Base-by-base conservation (phyloP, 1,140 invertebrate species). In the Oryctes rhinoceros region DNA sequence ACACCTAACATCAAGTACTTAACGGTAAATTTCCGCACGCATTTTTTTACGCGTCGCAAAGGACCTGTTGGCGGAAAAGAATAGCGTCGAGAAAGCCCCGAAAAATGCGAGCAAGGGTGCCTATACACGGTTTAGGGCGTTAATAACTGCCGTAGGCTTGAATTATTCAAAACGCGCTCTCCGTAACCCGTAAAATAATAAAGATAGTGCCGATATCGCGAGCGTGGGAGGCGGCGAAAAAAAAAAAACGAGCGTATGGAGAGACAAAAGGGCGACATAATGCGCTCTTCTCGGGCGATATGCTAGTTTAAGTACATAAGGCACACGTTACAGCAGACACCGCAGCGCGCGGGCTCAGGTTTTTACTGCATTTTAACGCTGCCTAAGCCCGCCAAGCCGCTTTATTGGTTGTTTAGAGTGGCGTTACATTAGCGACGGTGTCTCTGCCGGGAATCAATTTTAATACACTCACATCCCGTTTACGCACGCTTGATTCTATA, bases 351-450 rank as follows among this genome's bases (percentile, higher is more conserved):
- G 85, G 85, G 84, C 84, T 85, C 84, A 84, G 83, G 83, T 86
- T 86, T 86, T 86, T 86, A 86, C 85, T 85, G 84, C 85, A 84
- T 86, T 86, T 86, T 86, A 86, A 86, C 84, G 85, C 85, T 85
- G 83, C 83, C 83, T 86, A 86, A 86, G 84, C 85, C 82, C 77
- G 81, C 83, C 81, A 85, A 85, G 85, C 85, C 83, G 83, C 84
- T 86, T 86, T 86, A 86, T 86, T 85, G 84, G 84, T 84, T 85
- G 84, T 85, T 86, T 85, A 83, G 83, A 86, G 84, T 85, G 85
- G 81, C 80, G 83, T 83, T 86, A 86, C 85, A 86, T 85, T 86
- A 86, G 84, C 81, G 82, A 35, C 20, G 9, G 3, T 59, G 59
- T 67, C 62, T 74, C 79, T 74, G 15, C 75, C 75, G 18, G 15